Evolutionary conservation across 2,888 invertebrate species (phyloP), one percentile per base, ranked within the genome.

Genomic region (Blera fallax): DNA sequence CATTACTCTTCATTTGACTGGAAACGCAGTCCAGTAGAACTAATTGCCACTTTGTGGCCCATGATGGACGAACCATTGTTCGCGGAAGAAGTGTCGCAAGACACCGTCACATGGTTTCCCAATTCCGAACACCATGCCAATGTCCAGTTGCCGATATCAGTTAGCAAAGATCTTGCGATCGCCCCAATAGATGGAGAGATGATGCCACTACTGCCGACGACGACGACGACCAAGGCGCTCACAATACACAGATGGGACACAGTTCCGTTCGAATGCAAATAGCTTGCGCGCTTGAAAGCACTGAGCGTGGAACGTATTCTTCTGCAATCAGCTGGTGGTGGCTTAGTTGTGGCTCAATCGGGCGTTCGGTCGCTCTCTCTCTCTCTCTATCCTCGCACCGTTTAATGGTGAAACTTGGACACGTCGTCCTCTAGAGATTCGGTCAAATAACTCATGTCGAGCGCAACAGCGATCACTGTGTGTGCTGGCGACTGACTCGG

Each of bases 231-330:
- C 64, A 43, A 48, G n/a, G 29, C 54, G 48, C 45, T 52, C 64
- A 62, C n/a, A n/a, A n/a, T n/a, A n/a, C n/a, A 32, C 40, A 74
- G 80, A 73, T 81, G 85, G 85, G 85, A 85, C 85, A 85, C 62
- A 85, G 85, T 85, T 85, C 85, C 85, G 85, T 85, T 85, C 81
- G 76, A 85, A 85, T 85, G 81, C 85, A 85, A 85, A 85, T 85
- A 52, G 76, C 72, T 81, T 67, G 80, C 58, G 78, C 78, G 81
- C 81, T 85, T 76, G 80, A 76, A 85, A 77, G 76, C 81, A 85
- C 32, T 50, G 5, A 85, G 85, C 76, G 81, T 85, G 85, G 56
- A 85, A 81, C 80, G 50, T 85, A 76, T 85, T 76, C 76, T 85
- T 72, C 69, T 81, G 85, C 85, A 85, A 85, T 79, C 62, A 52